Evolutionary conservation across 2,888 invertebrate genomes (phyloP).

Genomic region (Antheraea yamamai): DNA sequence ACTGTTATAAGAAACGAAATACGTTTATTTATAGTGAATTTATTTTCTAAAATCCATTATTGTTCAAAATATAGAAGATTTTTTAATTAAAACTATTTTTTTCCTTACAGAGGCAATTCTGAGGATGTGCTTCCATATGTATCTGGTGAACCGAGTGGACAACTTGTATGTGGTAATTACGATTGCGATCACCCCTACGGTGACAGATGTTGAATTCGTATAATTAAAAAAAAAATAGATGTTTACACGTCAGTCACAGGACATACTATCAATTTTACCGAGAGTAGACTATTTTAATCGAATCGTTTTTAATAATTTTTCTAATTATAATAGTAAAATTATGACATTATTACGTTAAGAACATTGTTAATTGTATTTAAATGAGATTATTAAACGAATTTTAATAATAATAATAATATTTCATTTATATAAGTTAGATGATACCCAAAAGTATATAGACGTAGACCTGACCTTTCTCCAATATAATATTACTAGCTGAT

Average conservation of each 20-base stretch:
- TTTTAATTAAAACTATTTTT: not conserved
- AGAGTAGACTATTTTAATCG: not conserved
- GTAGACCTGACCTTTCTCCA: no score
- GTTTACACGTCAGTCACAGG: not conserved
- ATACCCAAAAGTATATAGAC: not conserved
- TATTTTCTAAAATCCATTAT: not conserved
- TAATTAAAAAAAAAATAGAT: not conserved
- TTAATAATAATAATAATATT: not conserved
- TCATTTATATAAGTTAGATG: not conserved
- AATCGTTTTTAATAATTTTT: not conserved
- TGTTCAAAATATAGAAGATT: not conserved
- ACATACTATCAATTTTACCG: not conserved
- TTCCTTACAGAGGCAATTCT: conserved; percentile 57
- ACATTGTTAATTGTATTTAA: not conserved
- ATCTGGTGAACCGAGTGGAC: conserved; percentile 31
- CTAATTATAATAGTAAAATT: not conserved
- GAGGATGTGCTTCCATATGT: conserved; percentile 52
- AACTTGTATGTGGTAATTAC: conserved; percentile 43
- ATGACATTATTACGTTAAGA: not conserved
- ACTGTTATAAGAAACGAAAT: no score
- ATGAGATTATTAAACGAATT: not conserved
- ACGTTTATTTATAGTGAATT: no score
- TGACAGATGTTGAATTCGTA: conserved; percentile 35
- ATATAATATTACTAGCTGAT: no score
- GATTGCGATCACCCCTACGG: conserved; percentile 52